A percentile compares a stretch with the other conserved stretches of the same genome.
These are phyloP conservation scores for Agonopterix subpropinquella DNA, from an alignment of 2,888 invertebrate genomes.

Conservation along the genomic window DNA sequence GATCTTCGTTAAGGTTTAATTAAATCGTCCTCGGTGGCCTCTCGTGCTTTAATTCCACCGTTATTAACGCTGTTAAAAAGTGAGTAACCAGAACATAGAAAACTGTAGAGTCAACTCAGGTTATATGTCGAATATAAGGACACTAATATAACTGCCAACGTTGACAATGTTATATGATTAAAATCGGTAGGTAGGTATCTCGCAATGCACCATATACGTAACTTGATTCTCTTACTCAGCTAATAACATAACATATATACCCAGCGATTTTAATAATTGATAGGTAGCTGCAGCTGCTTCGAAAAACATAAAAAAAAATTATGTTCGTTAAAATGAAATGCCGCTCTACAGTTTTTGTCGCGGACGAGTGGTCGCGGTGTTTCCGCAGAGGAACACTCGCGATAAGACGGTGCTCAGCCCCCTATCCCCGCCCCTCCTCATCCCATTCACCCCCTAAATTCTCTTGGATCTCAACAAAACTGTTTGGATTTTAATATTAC, in stretches of 20 bases:
- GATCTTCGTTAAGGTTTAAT: slow-evolving; percentile 74
- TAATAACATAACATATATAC: too few species aligned
- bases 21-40: slow-evolving; percentile 73
- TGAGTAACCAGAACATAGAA: slow-evolving; percentile 40
- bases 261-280: too few species aligned
- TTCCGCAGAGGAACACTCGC: slow-evolving; percentile 57
- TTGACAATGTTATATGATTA: too few species aligned
- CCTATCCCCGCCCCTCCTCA: slow-evolving; percentile 17
- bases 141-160: too few species aligned
- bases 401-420: slow-evolving; percentile 47
- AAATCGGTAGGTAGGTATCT: too few species aligned
- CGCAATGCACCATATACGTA: too few species aligned
- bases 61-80: slow-evolving; percentile 77
- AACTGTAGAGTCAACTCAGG: slow-evolving; percentile 19
- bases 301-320: too few species aligned
- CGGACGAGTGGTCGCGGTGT: slow-evolving; percentile 57
- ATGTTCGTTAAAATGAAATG: too few species aligned
- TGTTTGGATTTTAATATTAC: slow-evolving; percentile 72
- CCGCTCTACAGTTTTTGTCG: slow-evolving; percentile 26
- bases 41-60: slow-evolving; percentile 75
- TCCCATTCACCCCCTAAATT: slow-evolving; percentile 16
- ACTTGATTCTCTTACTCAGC: too few species aligned
- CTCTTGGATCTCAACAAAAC: slow-evolving; percentile 29
- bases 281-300: too few species aligned
- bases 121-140: too few species aligned